Evolutionary conservation across 2,797 vertebrate genomes (phyloP).

Genomic region (Pangasius djambal): DNA sequence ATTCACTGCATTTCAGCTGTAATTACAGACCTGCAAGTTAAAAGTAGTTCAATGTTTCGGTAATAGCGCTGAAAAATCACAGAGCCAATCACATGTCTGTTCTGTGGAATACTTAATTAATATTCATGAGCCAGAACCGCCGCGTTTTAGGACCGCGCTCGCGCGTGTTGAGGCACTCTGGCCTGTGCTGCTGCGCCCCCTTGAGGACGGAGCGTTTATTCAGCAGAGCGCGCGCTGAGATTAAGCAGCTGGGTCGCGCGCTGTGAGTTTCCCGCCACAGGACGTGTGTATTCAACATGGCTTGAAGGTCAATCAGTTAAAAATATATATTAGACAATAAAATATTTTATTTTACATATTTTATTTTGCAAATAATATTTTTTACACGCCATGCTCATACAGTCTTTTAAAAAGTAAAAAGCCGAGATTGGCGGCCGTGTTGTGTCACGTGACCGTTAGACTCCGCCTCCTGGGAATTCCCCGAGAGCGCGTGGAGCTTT

Average conservation of each 20-base stretch:
- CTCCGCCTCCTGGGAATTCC: conserved; percentile 38
- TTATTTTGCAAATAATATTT: too few species aligned
- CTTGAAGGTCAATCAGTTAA: not conserved
- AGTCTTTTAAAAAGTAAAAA: not conserved
- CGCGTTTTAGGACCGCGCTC: not conserved
- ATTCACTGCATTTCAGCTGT: not conserved
- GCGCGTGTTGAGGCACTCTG: not conserved
- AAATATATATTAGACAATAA: not conserved
- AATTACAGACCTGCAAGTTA: not conserved
- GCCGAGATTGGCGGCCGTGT: not conserved
- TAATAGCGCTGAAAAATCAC: not conserved
- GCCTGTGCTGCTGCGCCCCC: not conserved
- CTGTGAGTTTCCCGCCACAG: not conserved
- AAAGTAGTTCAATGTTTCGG: not conserved
- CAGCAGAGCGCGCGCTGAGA: not conserved
- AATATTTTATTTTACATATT: not conserved
- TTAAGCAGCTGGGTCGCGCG: not conserved
- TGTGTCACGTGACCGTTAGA: not conserved
- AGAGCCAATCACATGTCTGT: not conserved
- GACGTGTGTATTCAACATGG: not conserved
- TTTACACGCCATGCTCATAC: too few species aligned
- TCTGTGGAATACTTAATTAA: not conserved
- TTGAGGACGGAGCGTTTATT: not conserved
- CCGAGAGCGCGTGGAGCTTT: conserved; percentile 2
- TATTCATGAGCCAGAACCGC: not conserved